Evolutionary conservation across 2,888 invertebrate species (phyloP), one percentile per base, ranked within the genome.

Genomic region (Dicyrtoma fusca): DNA sequence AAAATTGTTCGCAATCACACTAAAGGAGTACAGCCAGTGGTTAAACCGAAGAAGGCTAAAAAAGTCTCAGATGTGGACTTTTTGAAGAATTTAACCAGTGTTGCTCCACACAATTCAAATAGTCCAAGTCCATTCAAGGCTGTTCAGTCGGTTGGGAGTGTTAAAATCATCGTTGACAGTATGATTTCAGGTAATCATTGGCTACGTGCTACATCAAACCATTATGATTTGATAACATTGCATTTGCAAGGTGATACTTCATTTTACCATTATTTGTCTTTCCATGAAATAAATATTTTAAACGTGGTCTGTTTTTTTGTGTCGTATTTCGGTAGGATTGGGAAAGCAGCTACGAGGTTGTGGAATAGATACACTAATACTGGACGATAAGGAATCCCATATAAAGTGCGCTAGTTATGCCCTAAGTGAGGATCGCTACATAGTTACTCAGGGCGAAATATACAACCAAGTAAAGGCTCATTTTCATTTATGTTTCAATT

Each of bases 311-410:
- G n/a, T n/a, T n/a, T n/a, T n/a, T n/a, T n/a, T n/a, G n/a, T n/a
- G 8, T 34, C 34, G 34, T 34, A 84, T 84, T 84, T 76, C 84
- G 23, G 82, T 82, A 68, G 85, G 88, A 11, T 82, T 90, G 59
- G 88, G 88, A 0, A 86, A 85, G 83, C 88, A 86, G 83, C 87
- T 89, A 82, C 34, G 34, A 34, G 88, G 86, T 81, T 88, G 86
- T 82, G 91, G 88, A 75, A 87, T 87, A 73, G 89, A 88, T 82
- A 87, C 87, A 69, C 83, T 83, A 79, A 85, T 87, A 71, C 80
- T 88, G 71, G 85, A 87, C 53, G 85, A 83, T 72, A 82, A 84
- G 75, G 83, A 84, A 14, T 84, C 85, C 71, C 88, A 87, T 78
- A 86, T 86, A 73, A 83, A 84, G 57, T 87, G 87, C 76, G 85